A percentile compares a stretch with the other conserved stretches of the same genome.
These are phyloP conservation scores for Dolichoris vasculosae DNA, from an alignment of 1,140 invertebrate species.

Conservation along the genomic window DNA sequence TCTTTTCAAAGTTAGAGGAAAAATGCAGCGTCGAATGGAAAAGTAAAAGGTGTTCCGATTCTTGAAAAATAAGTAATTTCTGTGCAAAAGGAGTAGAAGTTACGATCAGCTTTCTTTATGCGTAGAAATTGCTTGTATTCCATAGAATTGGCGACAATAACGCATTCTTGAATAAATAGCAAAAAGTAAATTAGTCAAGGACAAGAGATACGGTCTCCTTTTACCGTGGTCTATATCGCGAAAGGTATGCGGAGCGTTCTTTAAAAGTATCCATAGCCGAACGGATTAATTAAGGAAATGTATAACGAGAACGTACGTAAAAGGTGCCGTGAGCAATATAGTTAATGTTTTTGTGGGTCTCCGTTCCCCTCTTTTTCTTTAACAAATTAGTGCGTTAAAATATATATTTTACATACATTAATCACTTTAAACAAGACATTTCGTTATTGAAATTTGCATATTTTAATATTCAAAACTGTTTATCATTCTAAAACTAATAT, in stretches of 20 bases:
- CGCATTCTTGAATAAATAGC: not conserved
- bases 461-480: not conserved
- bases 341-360: not conserved
- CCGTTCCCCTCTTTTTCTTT: not conserved
- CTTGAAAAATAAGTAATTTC: not conserved
- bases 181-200: not conserved
- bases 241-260: not conserved
- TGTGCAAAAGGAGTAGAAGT: not conserved
- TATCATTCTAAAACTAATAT: not conserved
- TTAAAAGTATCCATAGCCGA: not conserved
- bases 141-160: not conserved
- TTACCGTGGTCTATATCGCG: not conserved
- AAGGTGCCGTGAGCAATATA: not conserved
- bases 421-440: not conserved
- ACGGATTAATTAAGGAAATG: slow-evolving; percentile 5
- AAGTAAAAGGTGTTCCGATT: not conserved
- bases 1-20: not conserved
- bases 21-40: not conserved
- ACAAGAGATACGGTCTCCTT: not conserved
- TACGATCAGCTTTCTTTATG: not conserved
- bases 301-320: not conserved
- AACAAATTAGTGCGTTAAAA: not conserved
- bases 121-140: not conserved
- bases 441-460: not conserved
- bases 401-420: not conserved